Evolutionary conservation across 2,797 vertebrate species (phyloP).

Genomic region (Potorous gilbertii): DNA sequence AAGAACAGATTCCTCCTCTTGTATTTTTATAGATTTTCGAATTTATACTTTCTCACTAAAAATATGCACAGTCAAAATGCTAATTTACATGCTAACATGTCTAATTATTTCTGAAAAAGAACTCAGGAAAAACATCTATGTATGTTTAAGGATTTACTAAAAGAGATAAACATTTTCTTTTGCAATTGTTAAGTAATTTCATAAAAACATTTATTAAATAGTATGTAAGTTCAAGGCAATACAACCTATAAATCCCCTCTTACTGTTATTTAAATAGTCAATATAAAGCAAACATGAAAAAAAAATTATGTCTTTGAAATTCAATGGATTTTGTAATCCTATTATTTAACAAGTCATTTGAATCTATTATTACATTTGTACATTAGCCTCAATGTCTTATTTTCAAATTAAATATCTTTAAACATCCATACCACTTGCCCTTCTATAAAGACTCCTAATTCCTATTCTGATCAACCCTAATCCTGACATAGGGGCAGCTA

Average conservation of each 20-base stretch:
- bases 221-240: neutral
- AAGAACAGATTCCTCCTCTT: neutral
- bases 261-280: neutral
- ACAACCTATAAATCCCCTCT: neutral
- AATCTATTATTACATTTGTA: neutral
- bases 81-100: neutral
- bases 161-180: neutral
- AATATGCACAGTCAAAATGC: neutral
- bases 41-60: neutral
- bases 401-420: neutral
- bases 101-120: neutral
- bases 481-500: neutral
- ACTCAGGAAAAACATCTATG: neutral
- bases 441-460: neutral
- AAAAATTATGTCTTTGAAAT: neutral
- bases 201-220: neutral
- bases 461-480: neutral
- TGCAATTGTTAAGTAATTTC: neutral
- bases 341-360: neutral
- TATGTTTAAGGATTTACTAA: neutral
- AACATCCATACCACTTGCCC: neutral
- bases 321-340: neutral
- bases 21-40: neutral
- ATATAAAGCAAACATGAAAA: neutral
- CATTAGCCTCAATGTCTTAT: neutral